Evolutionary conservation across 2,797 vertebrate species (phyloP).

Genomic region (Balearica regulorum): DNA sequence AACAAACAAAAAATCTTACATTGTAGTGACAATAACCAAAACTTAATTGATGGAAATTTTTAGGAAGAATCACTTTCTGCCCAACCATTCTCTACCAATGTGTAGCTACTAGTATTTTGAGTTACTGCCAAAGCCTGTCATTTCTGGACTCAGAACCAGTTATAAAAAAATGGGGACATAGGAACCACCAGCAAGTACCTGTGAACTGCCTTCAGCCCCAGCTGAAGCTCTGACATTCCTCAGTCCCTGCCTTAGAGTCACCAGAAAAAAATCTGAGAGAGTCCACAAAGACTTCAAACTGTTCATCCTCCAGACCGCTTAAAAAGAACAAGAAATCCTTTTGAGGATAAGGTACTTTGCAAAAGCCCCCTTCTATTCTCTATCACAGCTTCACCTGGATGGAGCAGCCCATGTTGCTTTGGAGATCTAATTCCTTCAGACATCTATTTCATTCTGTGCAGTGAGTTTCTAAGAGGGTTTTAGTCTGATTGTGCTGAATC

Average conservation of each 20-base stretch:
- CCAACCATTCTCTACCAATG: neutral
- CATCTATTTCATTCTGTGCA: neutral
- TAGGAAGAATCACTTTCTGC: neutral
- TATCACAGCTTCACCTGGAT: neutral
- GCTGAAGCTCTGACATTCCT: neutral
- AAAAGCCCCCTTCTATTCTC: neutral
- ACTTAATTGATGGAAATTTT: neutral
- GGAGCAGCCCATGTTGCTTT: neutral
- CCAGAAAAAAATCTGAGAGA: neutral
- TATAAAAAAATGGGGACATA: neutral
- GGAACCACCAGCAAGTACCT: neutral
- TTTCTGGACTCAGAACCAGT: neutral
- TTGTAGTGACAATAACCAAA: neutral
- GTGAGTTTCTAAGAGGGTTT: neutral
- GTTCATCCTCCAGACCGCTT: neutral
- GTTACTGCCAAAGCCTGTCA: neutral
- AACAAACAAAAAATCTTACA: too few species aligned
- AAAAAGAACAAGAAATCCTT: neutral
- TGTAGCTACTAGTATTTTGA: neutral
- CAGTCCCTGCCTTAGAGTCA: neutral
- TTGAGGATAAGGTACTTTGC: neutral
- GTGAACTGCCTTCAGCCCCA: neutral
- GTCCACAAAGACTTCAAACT: neutral
- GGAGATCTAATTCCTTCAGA: neutral
- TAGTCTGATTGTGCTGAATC: neutral